Evolutionary conservation across 2,888 invertebrate species (phyloP).

Genomic region (Athripsodes cinereus): DNA sequence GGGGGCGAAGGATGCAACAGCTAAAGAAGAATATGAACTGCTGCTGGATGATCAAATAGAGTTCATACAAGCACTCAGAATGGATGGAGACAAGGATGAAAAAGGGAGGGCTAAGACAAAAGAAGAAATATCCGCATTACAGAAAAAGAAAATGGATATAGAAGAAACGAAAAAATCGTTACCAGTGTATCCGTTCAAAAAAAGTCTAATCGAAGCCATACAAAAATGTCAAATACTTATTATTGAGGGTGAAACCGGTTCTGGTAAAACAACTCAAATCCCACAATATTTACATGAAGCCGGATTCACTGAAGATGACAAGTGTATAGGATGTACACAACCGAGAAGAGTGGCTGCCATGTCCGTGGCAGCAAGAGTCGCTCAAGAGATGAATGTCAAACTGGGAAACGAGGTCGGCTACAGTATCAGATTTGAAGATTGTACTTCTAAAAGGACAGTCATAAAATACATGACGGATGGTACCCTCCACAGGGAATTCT

Average conservation of each 20-base stretch:
- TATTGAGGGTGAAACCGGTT: constrained; percentile 97
- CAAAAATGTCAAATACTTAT: constrained; percentile 84
- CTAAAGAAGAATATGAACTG: constrained; percentile 82
- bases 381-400: constrained; percentile 96
- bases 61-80: constrained; percentile 84
- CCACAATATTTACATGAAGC: constrained; percentile 96
- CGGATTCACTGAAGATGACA: constrained; percentile 76
- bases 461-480: constrained; percentile 99
- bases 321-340: constrained; percentile 95
- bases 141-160: constrained; percentile 72
- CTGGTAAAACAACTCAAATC: constrained; percentile 98
- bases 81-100: constrained; percentile 60
- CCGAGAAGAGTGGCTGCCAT: constrained; percentile 97
- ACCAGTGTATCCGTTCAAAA: constrained; percentile 89
- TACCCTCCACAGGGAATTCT: constrained; percentile 92
- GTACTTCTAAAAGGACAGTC: constrained; percentile 93
- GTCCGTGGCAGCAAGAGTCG: constrained; percentile 98
- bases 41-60: constrained; percentile 95
- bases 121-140: constrained; percentile 57
- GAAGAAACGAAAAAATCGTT: constrained; percentile 88
- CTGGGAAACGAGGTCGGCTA: constrained; percentile 89
- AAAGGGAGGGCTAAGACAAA: constrained; percentile 42
- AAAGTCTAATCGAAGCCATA: constrained; percentile 88
- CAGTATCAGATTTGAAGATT: constrained; percentile 97
- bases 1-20: constrained; percentile 81